Evolutionary conservation across 2,888 invertebrate species (phyloP), one percentile per base, ranked within the genome.

Genomic region (Chymomyza fuscimana): DNA sequence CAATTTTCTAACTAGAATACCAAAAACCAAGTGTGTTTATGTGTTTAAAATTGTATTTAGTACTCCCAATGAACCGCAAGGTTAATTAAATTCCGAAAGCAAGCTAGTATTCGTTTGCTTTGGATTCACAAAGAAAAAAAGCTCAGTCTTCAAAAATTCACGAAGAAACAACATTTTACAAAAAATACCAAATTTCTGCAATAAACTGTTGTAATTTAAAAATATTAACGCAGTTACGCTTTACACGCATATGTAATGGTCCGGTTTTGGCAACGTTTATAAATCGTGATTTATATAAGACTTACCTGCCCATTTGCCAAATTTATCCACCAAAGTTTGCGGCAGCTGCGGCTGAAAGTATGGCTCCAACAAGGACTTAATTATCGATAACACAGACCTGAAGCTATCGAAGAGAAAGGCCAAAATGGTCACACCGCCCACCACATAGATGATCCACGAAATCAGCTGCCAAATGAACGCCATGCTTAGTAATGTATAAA

Each of bases 281-380:
- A 16, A 54, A 9, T 54, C 7, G 5, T 16, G 16, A 16, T n/a
- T 54, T 54, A 19, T 29, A 9, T 51, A 60, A 4, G 10, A 93
- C 94, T 94, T 91, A 97, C 97, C 95, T 90, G 97, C 97, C 97
- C 97, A 97, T 73, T 94, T 93, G 84, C 97, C 97, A 90, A 94
- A 97, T 90, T 94, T 95, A 88, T 94, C 94, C 51, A 92, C 88
- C 67, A 96, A 90, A 15, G 93, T 92, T 80, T 93, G 92, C 77
- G 94, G 94, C 87, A 94, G 93, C 66, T 94, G 89, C 0, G 95
- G 94, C 77, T 94, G 92, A 86, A 95, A 94, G 80, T 93, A 94
- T 25, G 95, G 95, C 89, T 94, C 93, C 88, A 96, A 90, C 84
- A 94, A 90, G 3, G 94, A 94, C 79, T 93, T 93, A 58, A 93